Evolutionary conservation across 2,113 vertebrate species (phyloP).

Genomic region (Alces alces): DNA sequence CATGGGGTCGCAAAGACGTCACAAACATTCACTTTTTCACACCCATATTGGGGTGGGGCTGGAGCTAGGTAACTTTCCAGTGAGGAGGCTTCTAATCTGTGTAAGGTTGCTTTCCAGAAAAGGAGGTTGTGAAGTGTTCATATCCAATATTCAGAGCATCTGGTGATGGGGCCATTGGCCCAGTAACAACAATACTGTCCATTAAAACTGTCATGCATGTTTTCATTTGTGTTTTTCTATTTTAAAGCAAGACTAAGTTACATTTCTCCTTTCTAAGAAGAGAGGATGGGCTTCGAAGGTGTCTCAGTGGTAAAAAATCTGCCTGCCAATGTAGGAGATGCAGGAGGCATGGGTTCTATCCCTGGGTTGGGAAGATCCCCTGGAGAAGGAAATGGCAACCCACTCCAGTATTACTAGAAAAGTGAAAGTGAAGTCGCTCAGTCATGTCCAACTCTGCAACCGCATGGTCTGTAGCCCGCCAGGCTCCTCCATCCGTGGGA

Average conservation of each 20-base stretch:
- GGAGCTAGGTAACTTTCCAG: neutral
- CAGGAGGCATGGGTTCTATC: neutral
- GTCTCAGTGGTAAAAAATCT: neutral
- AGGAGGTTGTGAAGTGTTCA: neutral
- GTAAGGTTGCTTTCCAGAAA: neutral
- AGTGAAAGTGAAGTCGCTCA: neutral
- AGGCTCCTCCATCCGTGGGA: neutral
- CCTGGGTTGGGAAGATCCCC: neutral
- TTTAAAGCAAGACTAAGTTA: neutral
- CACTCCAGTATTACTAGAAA: neutral
- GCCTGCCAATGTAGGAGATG: neutral
- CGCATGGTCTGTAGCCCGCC: neutral
- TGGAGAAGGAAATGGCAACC: neutral
- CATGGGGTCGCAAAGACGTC: neutral
- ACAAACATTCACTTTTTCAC: neutral
- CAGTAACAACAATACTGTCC: neutral
- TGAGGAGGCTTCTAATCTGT: neutral
- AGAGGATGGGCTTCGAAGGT: neutral
- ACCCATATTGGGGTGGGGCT: too few species aligned
- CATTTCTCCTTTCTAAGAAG: neutral
- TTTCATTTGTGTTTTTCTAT: neutral
- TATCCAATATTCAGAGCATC: neutral
- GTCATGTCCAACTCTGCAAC: neutral
- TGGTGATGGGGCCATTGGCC: neutral
- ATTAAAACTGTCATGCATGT: neutral